Evolutionary conservation across 2,888 invertebrate species (phyloP), one percentile per base, ranked within the genome.

Genomic region (Clivina fossor): DNA sequence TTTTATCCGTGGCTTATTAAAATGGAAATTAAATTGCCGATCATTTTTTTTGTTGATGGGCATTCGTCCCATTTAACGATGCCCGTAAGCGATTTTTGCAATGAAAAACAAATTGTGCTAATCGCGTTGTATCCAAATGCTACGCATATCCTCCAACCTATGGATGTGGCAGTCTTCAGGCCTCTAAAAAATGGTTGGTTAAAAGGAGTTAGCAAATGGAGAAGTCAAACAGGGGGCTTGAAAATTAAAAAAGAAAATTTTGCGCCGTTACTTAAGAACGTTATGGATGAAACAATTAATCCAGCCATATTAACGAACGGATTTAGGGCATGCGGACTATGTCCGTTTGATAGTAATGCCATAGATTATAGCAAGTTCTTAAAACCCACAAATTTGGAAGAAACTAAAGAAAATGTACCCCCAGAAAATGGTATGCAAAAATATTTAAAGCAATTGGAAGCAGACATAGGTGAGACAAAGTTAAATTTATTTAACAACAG

Each of bases 1-100:
- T 72, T 73, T 62, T 56, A 66, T 58, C 67, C 67, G 32, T 74
- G 71, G 71, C 56, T 73, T 26, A 28, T 63, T 33, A 60, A 64
- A 51, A 65, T 69, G 49, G 57, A 66, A 26, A 66, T 73, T 24
- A 48, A 63, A 46, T 60, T 66, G 13, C 73, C 66, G 33, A 62
- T 73, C 26, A 64, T 75, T 47, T 51, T 73, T 3, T 74, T 71
- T 51, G 58, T 76, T 26, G 74, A 74, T 63, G 70, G 70, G 11
- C 71, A 72, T 58, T 47, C 62, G 4, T 72, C 71, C 8, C 70
- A 75, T 58, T 47, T 73, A 51, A 69, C 68, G 7, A 56, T 70
- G 54, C 65, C 69, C 40, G 55, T 71, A 9, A 68, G 68, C 48
- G 59, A 70, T 30, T 74, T 74, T 65, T 74, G 72, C 57, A 58